Evolutionary conservation across 2,797 vertebrate genomes (phyloP), one percentile per base, ranked within the genome.

Genomic region (Sebastes trivittatus): DNA sequence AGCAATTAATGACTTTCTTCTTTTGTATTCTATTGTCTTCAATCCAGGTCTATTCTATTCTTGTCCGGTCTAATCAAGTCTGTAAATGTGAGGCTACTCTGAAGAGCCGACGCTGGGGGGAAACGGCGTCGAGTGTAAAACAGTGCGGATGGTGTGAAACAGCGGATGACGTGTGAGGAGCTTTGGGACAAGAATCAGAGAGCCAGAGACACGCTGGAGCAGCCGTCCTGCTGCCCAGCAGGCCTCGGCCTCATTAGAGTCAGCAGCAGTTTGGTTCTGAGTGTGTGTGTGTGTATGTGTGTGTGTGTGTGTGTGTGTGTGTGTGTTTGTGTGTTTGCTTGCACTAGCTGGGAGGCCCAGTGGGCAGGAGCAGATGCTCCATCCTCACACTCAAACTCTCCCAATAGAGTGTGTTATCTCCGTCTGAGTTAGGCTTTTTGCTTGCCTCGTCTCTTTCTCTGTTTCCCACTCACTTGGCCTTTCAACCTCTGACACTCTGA

Each of bases 281-380:
- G 75, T 30, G 84, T 81, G 80, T 75, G 65, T 69, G 82, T 69
- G 68, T 74, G 69, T 86, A 0, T 29, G 88, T 72, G 82, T 68
- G 63, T 74, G 80, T 86, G 89, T 75, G 84, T 81, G 81, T 77
- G 65, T 69, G 81, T 60, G 68, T 18, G 67, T 68, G 66, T 74
- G 80, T 68, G 82, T 68, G 63, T 74, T 11, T 36, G 66, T 74
- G 81, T 86, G 88, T 91, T 80, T 89, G 84, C 77, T 87, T 89
- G 88, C 82, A 77, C 80, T 76, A 79, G 92, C 82, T 84, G 85
- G 80, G 74, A 90, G 84, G 74, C 87, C 85, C 90, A 87, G 80
- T 91, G 88, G 90, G 89, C 87, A 89, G 86, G 72, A 93, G 91
- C 93, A 94, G 92, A 94, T 93, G 92, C 91, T 93, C 76, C 83